These are phyloP conservation scores for Enoplosus armatus DNA, from an alignment of 2,797 vertebrate genomes.

Conservation along the genomic window DNA sequence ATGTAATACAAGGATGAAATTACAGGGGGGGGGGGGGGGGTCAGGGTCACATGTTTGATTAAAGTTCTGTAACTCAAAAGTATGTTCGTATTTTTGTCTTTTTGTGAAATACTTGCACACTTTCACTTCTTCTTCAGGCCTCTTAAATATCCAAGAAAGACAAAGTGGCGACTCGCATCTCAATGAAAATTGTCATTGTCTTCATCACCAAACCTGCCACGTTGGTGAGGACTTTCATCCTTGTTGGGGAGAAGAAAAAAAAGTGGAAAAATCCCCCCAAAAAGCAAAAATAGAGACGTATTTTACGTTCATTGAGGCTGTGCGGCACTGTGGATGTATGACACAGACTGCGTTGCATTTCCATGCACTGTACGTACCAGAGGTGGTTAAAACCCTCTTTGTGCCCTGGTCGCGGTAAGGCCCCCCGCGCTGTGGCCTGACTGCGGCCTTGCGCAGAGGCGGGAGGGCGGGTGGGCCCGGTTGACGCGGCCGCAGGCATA, in stretches of 20 bases:
- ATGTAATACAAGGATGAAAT: neutral
- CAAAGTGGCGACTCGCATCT: no score
- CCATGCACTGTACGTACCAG: neutral
- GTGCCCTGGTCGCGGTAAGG: constrained; percentile 15
- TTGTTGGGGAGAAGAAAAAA: no score
- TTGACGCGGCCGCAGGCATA: no score
- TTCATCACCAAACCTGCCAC: no score
- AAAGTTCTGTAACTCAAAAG: neutral
- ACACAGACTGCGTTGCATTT: neutral
- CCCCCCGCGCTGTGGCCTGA: constrained; percentile 8
- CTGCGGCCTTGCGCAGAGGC: constrained; percentile 32
- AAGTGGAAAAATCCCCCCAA: no score
- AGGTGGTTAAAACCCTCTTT: constrained; percentile 6
- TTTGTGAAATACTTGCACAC: no score
- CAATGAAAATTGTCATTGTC: no score
- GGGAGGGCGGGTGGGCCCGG: no score
- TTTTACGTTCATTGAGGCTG: no score
- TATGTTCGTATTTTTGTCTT: neutral
- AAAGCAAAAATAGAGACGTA: no score
- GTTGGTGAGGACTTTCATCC: no score
- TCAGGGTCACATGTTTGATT: neutral
- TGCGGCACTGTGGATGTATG: neutral
- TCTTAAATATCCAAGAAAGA: neutral
- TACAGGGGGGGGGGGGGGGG: no score
- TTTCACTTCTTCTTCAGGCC: neutral